A percentile compares a stretch with the other conserved stretches of the same genome.
phyloP scores from a whole-genome alignment of 2,113 vertebrate genomes.

The Fulica atra region DNA sequence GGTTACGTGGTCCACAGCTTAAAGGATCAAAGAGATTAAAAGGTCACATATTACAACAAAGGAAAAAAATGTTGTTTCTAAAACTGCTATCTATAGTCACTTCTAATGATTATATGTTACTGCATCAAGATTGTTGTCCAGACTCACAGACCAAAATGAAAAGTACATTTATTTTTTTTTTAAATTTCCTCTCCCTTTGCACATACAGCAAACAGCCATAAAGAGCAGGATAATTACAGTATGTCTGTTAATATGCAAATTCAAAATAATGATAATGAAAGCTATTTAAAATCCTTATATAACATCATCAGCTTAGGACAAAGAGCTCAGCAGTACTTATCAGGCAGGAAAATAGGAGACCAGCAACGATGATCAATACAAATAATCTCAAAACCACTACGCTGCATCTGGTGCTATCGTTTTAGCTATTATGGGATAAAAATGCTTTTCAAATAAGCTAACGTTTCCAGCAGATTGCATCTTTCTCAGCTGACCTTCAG shows the following conservation, averaged over 20 bases:
- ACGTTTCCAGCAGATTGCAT: conserved; percentile 19
- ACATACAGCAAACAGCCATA: not conserved
- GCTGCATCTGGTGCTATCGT: not conserved
- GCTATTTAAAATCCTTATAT: not conserved
- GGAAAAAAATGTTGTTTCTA: conserved; percentile 18
- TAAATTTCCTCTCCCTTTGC: not conserved
- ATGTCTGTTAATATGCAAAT: not conserved
- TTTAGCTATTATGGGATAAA: conserved; percentile 21
- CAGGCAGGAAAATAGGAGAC: not conserved
- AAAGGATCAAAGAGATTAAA: conserved; percentile 44
- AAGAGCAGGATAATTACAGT: not conserved
- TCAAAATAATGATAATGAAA: conserved; percentile 10
- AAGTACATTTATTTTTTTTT: not conserved
- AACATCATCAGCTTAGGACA: not conserved
- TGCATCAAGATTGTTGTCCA: not conserved
- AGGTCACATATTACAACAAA: not conserved
- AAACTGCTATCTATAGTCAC: not conserved
- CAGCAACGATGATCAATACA: conserved; percentile 45
- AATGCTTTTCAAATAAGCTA: not conserved
- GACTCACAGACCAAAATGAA: not conserved
- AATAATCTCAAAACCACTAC: conserved; percentile 27
- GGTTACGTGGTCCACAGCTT: not conserved
- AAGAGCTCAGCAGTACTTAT: conserved; percentile 3
- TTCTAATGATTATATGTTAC: not conserved
- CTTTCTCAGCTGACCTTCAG: not conserved